Conservation (phyloP, 2,888 invertebrate species). For the Lasioglossum leucozonium region DNA sequence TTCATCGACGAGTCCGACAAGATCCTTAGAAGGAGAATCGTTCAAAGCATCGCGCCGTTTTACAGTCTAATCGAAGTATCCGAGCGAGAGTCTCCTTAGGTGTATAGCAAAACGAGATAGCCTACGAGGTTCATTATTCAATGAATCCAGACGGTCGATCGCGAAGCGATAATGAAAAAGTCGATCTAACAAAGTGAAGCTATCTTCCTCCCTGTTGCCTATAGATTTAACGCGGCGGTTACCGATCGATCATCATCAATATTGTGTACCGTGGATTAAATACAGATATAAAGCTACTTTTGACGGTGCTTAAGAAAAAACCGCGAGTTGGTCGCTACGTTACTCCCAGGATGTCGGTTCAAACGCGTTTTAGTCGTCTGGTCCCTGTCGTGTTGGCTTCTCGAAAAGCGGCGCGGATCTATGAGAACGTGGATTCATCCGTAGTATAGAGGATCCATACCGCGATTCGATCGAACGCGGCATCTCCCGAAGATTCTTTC, state of each 20-base stretch:
- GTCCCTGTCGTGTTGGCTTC: slow-evolving; percentile 79
- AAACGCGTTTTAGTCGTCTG: slow-evolving; percentile 77
- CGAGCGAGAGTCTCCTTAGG: background rate
- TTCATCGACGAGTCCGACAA: background rate
- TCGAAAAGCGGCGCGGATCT: slow-evolving; percentile 55
- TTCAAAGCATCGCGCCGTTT: background rate
- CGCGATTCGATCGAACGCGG: background rate
- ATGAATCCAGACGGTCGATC: background rate
- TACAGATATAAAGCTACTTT: slow-evolving; percentile 28
- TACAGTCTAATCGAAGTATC: background rate
- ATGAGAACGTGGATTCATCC: slow-evolving; percentile 26
- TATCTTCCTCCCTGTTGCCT: slow-evolving; percentile 15
- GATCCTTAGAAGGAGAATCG: background rate
- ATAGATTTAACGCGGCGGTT: background rate
- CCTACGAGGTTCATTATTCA: background rate
- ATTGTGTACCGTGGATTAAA: background rate
- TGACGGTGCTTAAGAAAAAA: slow-evolving; percentile 41
- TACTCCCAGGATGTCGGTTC: slow-evolving; percentile 70
- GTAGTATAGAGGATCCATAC: background rate
- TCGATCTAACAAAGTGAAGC: slow-evolving; percentile 24
- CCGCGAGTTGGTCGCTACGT: slow-evolving; percentile 25
- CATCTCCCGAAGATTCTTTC: background rate
- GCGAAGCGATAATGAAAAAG: slow-evolving; percentile 16
- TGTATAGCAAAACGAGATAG: background rate
- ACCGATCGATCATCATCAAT: slow-evolving; percentile 1